These are phyloP conservation scores for Epizoanthus fatuus DNA, from an alignment of 92 coral and sea anemone species.

Conservation along the genomic window DNA sequence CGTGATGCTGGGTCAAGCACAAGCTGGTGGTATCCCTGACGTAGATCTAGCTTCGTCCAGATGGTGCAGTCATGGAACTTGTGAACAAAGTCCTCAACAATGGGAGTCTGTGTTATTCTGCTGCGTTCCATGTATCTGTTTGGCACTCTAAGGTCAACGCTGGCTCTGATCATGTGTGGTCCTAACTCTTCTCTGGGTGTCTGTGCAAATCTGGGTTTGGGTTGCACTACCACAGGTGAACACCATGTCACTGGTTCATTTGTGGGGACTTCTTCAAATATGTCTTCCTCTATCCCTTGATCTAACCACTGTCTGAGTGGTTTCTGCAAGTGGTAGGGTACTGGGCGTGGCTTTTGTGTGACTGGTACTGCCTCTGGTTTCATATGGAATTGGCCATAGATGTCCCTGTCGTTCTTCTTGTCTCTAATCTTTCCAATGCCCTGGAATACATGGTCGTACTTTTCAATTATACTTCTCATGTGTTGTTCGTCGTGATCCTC, in stretches of 20 bases:
- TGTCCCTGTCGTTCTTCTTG: constrained; percentile 58
- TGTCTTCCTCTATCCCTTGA: no score
- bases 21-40: constrained; percentile 69
- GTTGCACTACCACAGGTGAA: constrained; percentile 58
- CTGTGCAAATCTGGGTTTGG: constrained; percentile 45
- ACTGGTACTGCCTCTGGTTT: constrained; percentile 64
- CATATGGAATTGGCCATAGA: constrained; percentile 66
- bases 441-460: constrained; percentile 47
- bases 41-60: constrained; percentile 58
- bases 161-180: constrained; percentile 51
- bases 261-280: no score
- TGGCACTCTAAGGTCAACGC: constrained; percentile 35
- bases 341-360: constrained; percentile 57
- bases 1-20: no score
- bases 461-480: not conserved
- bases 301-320: constrained; percentile 29
- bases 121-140: constrained; percentile 33
- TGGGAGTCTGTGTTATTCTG: no score
- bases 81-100: constrained; percentile 36
- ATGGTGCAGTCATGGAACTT: constrained; percentile 44
- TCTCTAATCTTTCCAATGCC: constrained; percentile 78
- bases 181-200: constrained; percentile 28
- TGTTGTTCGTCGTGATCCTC: not conserved
- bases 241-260: no score
- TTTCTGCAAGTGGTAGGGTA: constrained; percentile 64